Percentiles rank a stretch among this genome's conserved stretches.
These are phyloP conservation scores for Aphidius gifuensis DNA, from an alignment of 1,140 invertebrate species.

Conservation along the genomic window DNA sequence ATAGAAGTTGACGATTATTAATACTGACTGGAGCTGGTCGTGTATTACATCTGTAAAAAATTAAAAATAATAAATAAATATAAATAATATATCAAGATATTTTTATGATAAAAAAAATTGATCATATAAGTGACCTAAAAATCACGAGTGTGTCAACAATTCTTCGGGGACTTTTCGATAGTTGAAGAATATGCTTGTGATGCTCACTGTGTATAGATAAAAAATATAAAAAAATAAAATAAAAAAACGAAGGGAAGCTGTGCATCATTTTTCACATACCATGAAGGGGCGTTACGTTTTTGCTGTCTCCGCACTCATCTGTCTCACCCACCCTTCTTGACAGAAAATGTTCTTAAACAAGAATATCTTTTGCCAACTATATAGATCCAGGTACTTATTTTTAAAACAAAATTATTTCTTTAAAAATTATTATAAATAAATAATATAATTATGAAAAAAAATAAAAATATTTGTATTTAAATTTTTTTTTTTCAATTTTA, in stretches of 20 bases:
- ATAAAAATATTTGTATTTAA: not conserved
- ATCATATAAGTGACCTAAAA: slow-evolving; percentile 22
- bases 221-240: not conserved
- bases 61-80: slow-evolving; percentile 1
- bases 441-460: not conserved
- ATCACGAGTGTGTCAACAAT: slow-evolving; percentile 31
- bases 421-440: not conserved
- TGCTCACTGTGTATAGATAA: slow-evolving; percentile 1
- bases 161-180: slow-evolving; percentile 44
- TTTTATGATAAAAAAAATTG: slow-evolving; percentile 9
- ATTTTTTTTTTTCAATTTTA: not conserved
- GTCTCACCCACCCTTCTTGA: slow-evolving; percentile 35
- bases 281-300: slow-evolving; percentile 52
- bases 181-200: slow-evolving; percentile 13
- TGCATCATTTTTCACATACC: slow-evolving; percentile 56
- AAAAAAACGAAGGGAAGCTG: slow-evolving; percentile 29
- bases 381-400: slow-evolving; percentile 21
- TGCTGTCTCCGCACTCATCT: slow-evolving; percentile 40
- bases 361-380: slow-evolving; percentile 48
- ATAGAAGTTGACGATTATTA: slow-evolving; percentile 41
- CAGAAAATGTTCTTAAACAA: slow-evolving; percentile 55
- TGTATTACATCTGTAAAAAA: slow-evolving; percentile 23
- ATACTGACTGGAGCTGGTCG: slow-evolving; percentile 39
- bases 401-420: not conserved
- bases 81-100: slow-evolving; percentile 3